Evolutionary conservation across 2,888 invertebrate species (phyloP), one percentile per base, ranked within the genome.

Genomic region (Caenorhabditis uteleia): DNA sequence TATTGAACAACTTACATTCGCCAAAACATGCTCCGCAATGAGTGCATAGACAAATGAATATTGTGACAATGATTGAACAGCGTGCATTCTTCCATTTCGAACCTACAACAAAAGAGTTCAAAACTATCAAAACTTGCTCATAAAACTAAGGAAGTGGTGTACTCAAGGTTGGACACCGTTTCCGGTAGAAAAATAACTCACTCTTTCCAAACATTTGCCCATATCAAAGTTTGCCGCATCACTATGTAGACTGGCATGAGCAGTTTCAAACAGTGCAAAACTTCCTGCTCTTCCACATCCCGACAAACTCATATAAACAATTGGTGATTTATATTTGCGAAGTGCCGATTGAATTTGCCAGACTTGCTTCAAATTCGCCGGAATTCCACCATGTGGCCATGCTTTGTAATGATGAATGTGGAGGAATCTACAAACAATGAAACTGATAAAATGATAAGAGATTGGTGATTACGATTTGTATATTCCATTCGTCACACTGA

Each of bases 211-310:
- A 38, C 40, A 61, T 27, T 55, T 56, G n/a, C 26, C 23, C 61
- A 61, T 50, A 12, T 61, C 47, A 27, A 61, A 46, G 18, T 36
- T 8, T 0, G 54, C 23, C 18, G 23, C 21, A 0, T 48, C 43
- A 25, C 23, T 46, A 26, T 54, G 54, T 3, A 64, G 36, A 31
- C 25, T 38, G 3, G 43, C 14, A 29, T 58, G 49, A 3, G 50
- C 57, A 8, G 27, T 36, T 27, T 70, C 66, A 26, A 75, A 64
- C 4, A 70, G 45, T 8, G 72, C 75, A 45, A 45, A 75, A 6
- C 72, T 72, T 43, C 72, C 70, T n/a, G 75, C 75, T 36, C 75
- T 43, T 33, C 75, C 75, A 47, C 72, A 67, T 18, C 75, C 75
- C 4, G 69, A 68, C 18, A 70, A 48, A 38, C 70, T 70, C 61